phyloP scores from a whole-genome alignment of 2,888 invertebrate genomes.

The Hedychridium roseum region DNA sequence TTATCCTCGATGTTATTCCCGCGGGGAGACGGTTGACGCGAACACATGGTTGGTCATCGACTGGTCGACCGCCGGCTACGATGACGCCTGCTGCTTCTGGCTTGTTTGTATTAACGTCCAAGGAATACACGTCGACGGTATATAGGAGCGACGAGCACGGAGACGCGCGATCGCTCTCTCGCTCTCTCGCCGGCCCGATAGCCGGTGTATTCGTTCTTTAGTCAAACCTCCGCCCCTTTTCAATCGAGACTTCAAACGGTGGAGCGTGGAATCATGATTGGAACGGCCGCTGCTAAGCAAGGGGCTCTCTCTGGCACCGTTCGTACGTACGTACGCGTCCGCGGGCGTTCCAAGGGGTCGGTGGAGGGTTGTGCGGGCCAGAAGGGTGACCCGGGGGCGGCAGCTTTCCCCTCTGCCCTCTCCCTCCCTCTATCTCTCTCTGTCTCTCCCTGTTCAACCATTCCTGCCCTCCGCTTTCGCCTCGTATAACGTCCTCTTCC shows the following conservation, averaged over 20 bases:
- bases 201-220: constrained; percentile 61
- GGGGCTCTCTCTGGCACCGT: constrained; percentile 56
- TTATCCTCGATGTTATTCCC: no score
- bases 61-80: no score
- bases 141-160: neutral
- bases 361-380: constrained; percentile 24
- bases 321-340: constrained; percentile 47
- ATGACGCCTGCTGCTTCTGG: no score
- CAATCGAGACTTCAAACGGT: constrained; percentile 64
- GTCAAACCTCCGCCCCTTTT: constrained; percentile 63
- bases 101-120: neutral
- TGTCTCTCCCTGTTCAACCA: constrained; percentile 21
- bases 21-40: no score
- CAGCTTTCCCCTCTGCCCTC: constrained; percentile 22
- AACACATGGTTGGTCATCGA: no score
- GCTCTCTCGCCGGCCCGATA: constrained; percentile 34
- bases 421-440: constrained; percentile 25
- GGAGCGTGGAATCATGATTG: constrained; percentile 64
- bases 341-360: constrained; percentile 31
- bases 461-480: constrained; percentile 31
- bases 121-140: no score
- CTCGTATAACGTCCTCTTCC: constrained; percentile 51
- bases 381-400: constrained; percentile 60
- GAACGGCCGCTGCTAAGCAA: constrained; percentile 63
- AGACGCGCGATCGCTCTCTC: neutral